Base-by-base conservation (phyloP, 1,140 invertebrate species). In the Euglossa dilemma region DNA sequence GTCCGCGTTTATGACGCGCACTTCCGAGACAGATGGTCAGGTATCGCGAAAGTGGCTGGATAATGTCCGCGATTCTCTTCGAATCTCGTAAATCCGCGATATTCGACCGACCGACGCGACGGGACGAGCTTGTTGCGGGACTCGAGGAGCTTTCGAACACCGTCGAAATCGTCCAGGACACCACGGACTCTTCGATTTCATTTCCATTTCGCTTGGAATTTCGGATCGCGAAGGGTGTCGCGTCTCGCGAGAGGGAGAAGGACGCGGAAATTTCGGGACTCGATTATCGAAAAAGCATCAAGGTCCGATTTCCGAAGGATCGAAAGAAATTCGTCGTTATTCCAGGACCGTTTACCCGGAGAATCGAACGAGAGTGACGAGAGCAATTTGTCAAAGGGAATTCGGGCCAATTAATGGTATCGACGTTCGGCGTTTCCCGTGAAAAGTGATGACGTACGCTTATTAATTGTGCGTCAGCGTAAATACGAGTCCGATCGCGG, bases 1-100 rank as follows among this genome's bases (percentile, higher is more conserved):
- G 36, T 16, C 36, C 56, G 20, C 80, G 54, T 57, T 87, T 87
- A 78, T 54, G 71, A 75, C 79, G 71, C 59, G 18, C 67, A 67
- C 52, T 56, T 61, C 11, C 57, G 28, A 36, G 67, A 56, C 73
- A 77, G 70, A 63, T 52, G 71, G 59, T 11, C 56, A 45, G 75
- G 25, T n/a, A 76, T 28, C 72, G 73, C 45, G 59, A 72, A n/a
- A 78, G 67, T 54, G 25, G 16, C n/a, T 23, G 56, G 57, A 70
- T 63, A 73, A 74, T 83, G 43, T 45, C 8, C 25, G 66, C 56
- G 50, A 69, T 57, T 59, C 52, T 64, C 18, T 54, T 43, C 28
- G 20, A 50, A 66, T 74, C 59, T 28, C 67, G 66, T 71, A 50
- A 77, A 78, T 78, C n/a, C 12, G 11, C 16, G 36, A 69, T 54